A percentile compares a stretch with the other conserved stretches of the same genome.
Evolutionary conservation across 2,113 vertebrate genomes (phyloP).

Genomic region (Pogonocichla stellata): DNA sequence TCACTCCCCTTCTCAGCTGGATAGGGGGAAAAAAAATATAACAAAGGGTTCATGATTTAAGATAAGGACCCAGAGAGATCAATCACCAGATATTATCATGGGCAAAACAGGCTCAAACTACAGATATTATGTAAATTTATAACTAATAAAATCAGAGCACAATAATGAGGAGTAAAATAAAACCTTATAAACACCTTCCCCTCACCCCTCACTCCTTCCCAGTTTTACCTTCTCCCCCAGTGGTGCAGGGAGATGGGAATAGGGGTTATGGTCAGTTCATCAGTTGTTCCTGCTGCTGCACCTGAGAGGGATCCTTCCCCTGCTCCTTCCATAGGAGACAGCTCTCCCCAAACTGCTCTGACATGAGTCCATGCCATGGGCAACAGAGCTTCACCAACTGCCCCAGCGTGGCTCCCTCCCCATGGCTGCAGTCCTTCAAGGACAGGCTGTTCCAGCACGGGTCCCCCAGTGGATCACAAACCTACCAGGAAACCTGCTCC

Average conservation of each 20-base stretch:
- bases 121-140: background rate
- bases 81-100: background rate
- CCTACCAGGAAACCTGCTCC: background rate
- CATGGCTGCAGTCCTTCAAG: background rate
- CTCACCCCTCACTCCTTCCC: background rate
- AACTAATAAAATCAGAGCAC: background rate
- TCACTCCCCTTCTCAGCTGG: background rate
- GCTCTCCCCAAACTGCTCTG: background rate
- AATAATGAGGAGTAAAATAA: background rate
- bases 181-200: background rate
- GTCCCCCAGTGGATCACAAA: background rate
- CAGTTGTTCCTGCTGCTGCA: background rate
- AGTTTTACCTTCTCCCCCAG: no score
- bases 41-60: background rate
- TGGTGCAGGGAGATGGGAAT: background rate
- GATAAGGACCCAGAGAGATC: background rate
- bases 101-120: background rate
- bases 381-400: background rate
- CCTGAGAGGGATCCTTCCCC: no score
- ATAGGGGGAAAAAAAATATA: background rate
- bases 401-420: background rate
- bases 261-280: accelerated
- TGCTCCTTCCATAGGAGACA: background rate
- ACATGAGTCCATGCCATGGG: no score
- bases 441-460: accelerated